Conservation (phyloP, 2,113 vertebrate genomes). For the Phrynocephalus versicolor region DNA sequence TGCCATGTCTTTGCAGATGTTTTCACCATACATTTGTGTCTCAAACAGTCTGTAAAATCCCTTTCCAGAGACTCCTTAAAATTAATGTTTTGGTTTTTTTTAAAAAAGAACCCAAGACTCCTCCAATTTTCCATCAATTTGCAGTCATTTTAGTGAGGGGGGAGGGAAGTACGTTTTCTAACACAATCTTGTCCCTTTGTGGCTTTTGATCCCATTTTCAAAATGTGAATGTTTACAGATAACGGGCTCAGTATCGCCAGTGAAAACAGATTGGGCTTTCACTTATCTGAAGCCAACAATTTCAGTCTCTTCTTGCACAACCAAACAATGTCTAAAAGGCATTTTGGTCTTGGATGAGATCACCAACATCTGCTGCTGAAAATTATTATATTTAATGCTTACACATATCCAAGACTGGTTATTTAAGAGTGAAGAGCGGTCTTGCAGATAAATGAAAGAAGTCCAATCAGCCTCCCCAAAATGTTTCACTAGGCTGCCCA, state of each 20-base stretch:
- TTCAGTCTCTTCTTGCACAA: conserved; percentile 47
- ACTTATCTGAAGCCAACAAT: conserved; percentile 59
- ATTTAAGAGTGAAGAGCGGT: conserved; percentile 23
- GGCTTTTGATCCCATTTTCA: conserved; percentile 47
- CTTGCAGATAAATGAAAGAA: neutral
- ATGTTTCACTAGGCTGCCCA: neutral
- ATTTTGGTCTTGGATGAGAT: conserved; percentile 55
- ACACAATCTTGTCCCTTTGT: conserved; percentile 27
- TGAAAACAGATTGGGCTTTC: conserved; percentile 64
- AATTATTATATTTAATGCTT: conserved; percentile 50
- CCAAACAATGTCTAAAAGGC: conserved; percentile 56
- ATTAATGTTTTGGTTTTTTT: no score
- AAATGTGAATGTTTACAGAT: conserved; percentile 52
- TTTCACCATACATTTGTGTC: conserved; percentile 16
- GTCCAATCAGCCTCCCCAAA: neutral
- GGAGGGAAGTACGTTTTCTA: conserved; percentile 34
- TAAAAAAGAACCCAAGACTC: no score
- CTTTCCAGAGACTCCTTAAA: conserved; percentile 9
- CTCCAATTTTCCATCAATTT: conserved; percentile 32
- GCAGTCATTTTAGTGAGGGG: conserved; percentile 18
- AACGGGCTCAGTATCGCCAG: conserved; percentile 46
- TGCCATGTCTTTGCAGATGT: conserved; percentile 41
- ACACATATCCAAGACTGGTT: conserved; percentile 23
- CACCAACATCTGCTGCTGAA: conserved; percentile 60
- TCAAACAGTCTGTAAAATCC: conserved; percentile 31